Percentiles rank a stretch among this genome's conserved stretches.
Conservation (phyloP, 2,888 invertebrate species). For the Apoderus coryli region DNA sequence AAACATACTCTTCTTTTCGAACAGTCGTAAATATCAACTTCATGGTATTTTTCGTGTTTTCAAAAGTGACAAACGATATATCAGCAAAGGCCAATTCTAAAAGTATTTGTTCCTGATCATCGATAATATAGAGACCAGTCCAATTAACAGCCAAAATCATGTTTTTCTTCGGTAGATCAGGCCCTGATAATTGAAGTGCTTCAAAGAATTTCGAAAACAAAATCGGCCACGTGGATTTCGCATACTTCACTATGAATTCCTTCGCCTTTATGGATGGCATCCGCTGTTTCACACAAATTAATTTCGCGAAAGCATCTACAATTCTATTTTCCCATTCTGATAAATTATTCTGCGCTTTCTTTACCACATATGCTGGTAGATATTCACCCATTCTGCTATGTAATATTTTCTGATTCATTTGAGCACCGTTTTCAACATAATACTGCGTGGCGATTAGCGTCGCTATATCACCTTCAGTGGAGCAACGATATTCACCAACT, state of each 20-base stretch:
- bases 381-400: conserved; percentile 61
- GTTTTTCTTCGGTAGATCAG: conserved; percentile 49
- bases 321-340: conserved; percentile 59
- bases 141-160: conserved; percentile 89
- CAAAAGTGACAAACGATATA: conserved; percentile 58
- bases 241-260: conserved; percentile 78
- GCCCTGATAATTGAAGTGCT: conserved; percentile 62
- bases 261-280: conserved; percentile 57
- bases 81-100: conserved; percentile 79
- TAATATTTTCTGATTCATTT: conserved; percentile 52
- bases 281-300: conserved; percentile 54
- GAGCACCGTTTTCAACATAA: conserved; percentile 65
- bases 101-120: conserved; percentile 81
- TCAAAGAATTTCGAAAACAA: conserved; percentile 90
- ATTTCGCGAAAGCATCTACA: conserved; percentile 52
- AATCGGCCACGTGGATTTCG: conserved; percentile 87
- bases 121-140: conserved; percentile 84
- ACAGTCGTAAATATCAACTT: conserved; percentile 67
- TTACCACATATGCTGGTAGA: conserved; percentile 61
- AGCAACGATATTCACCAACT: conserved; percentile 82
- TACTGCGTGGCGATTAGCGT: conserved; percentile 84
- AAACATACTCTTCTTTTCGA: conserved; percentile 78
- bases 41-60: conserved; percentile 41
- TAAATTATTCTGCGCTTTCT: conserved; percentile 29
- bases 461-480: conserved; percentile 70